Evolutionary conservation across 2,113 vertebrate species (phyloP).

Genomic region (Ctenodactylus gundi): DNA sequence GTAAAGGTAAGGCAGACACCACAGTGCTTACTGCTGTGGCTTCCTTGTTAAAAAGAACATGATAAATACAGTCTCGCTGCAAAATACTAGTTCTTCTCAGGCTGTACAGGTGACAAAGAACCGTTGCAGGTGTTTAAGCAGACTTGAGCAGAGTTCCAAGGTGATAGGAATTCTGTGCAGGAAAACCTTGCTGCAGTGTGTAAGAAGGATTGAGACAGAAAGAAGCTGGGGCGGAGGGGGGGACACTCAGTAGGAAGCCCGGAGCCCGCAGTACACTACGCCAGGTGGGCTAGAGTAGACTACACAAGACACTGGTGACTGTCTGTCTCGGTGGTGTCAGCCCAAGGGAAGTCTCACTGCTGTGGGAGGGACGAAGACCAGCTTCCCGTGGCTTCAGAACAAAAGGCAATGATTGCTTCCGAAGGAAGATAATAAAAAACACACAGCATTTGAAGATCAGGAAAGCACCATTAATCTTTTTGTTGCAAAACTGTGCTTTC

Average conservation of each 20-base stretch:
- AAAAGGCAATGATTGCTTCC: not conserved
- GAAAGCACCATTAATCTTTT: slow-evolving; percentile 25
- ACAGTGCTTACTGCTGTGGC: not conserved
- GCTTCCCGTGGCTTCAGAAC: not conserved
- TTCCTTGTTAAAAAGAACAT: not conserved
- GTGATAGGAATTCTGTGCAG: not conserved
- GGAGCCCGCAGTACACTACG: not conserved
- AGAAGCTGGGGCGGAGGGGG: no score
- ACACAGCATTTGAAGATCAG: not conserved
- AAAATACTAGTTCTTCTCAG: not conserved
- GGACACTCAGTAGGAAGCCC: not conserved
- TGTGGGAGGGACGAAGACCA: not conserved
- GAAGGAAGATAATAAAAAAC: slow-evolving; percentile 47
- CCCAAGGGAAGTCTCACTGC: not conserved
- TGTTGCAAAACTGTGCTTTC: slow-evolving; percentile 53
- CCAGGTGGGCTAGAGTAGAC: not conserved
- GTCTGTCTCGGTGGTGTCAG: not conserved
- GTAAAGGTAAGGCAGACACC: not conserved
- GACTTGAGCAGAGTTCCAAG: not conserved
- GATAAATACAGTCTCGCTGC: not conserved
- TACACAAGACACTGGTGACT: not conserved
- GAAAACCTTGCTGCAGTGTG: not conserved
- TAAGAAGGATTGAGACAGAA: not conserved
- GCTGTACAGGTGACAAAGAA: not conserved
- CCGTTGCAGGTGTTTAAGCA: not conserved